These are phyloP conservation scores for Gallinago media DNA, from an alignment of 2,113 vertebrate species.

Conservation along the genomic window DNA sequence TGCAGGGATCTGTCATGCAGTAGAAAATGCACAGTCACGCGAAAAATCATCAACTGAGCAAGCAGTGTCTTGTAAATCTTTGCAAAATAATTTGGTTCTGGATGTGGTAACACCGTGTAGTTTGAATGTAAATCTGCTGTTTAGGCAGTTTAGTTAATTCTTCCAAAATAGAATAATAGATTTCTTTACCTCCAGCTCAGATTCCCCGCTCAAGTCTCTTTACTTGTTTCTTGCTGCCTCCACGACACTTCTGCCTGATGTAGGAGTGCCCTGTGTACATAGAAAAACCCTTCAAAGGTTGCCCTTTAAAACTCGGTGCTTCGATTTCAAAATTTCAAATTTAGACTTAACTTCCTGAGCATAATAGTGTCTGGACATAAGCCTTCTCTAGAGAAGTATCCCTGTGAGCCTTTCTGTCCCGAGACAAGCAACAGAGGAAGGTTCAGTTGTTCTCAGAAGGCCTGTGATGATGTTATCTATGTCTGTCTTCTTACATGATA, in stretches of 20 bases:
- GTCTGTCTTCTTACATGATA: not conserved
- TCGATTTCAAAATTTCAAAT: not conserved
- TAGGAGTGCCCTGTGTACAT: not conserved
- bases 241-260: not conserved
- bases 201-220: not conserved
- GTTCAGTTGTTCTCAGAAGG: not conserved
- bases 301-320: not conserved
- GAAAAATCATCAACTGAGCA: not conserved
- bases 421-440: not conserved
- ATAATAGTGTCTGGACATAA: not conserved
- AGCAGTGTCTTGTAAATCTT: not conserved
- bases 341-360: not conserved
- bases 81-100: not conserved
- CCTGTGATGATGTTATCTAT: not conserved
- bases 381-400: not conserved
- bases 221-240: not conserved
- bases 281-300: not conserved
- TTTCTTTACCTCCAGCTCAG: not conserved
- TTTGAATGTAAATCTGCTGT: not conserved
- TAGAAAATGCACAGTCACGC: not conserved
- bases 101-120: rapidly evolving
- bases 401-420: not conserved
- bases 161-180: not conserved
- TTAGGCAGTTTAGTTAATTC: not conserved
- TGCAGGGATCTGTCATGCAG: not conserved